phyloP scores from a whole-genome alignment of 1,140 invertebrate genomes.

The Trachymyrmex cornetzi region DNA sequence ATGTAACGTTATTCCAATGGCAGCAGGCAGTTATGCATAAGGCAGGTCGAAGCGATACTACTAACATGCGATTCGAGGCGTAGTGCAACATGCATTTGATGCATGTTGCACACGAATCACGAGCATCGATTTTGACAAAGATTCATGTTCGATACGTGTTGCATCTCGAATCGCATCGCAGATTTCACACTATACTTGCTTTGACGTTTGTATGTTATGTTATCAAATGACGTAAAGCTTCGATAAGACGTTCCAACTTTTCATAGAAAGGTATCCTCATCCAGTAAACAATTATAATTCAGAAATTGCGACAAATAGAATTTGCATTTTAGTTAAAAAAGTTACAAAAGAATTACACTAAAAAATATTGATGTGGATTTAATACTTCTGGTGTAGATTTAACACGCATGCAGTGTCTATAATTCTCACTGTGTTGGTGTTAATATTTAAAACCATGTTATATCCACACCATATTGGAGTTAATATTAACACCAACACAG shows the following conservation, averaged over 20 bases:
- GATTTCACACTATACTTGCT: slow-evolving; percentile 24
- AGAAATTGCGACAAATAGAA: not conserved
- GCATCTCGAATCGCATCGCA: slow-evolving; percentile 28
- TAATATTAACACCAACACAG: no score
- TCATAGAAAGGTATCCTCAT: not conserved
- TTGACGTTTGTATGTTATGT: not conserved
- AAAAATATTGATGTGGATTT: no score
- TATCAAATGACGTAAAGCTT: not conserved
- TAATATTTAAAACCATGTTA: no score
- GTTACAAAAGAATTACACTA: not conserved
- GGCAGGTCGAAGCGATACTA: slow-evolving; percentile 49
- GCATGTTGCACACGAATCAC: slow-evolving; percentile 56
- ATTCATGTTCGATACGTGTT: slow-evolving; percentile 60
- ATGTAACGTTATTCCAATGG: slow-evolving; percentile 43
- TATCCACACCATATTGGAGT: no score
- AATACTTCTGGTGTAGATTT: no score
- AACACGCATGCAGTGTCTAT: no score
- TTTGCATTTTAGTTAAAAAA: not conserved
- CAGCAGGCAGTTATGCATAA: slow-evolving; percentile 55
- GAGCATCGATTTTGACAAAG: slow-evolving; percentile 61
- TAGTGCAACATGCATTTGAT: slow-evolving; percentile 51
- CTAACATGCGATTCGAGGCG: slow-evolving; percentile 50
- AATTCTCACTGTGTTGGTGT: no score
- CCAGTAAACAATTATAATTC: not conserved
- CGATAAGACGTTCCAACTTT: not conserved